Conservation (phyloP, 2,888 invertebrate species). For the Cyrtodaria siliqua region DNA sequence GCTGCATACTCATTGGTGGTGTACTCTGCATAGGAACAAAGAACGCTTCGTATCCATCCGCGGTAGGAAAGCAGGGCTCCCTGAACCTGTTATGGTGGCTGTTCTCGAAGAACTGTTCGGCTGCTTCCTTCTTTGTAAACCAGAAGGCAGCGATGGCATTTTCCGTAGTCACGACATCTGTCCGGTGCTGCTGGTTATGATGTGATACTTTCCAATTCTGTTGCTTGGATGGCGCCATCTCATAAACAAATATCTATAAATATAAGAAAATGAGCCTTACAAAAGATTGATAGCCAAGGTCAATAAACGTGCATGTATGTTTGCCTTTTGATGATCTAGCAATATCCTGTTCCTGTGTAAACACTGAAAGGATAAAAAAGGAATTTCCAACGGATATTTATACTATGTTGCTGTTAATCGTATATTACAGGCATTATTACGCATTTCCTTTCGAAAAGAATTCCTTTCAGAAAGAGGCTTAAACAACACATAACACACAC, state of each 20-base stretch:
- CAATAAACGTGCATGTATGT: no score
- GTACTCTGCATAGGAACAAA: constrained; percentile 36
- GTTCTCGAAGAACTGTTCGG: constrained; percentile 58
- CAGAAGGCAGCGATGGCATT: constrained; percentile 67
- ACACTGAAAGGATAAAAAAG: no score
- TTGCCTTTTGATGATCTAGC: no score
- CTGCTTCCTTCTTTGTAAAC: constrained; percentile 60
- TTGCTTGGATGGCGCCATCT: constrained; percentile 29
- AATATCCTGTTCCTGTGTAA: no score
- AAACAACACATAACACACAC: no score
- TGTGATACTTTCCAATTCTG: constrained; percentile 25
- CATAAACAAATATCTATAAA: constrained; percentile 43
- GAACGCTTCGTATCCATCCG: constrained; percentile 44
- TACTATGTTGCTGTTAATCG: no score
- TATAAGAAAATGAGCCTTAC: no score
- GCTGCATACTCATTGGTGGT: constrained; percentile 44
- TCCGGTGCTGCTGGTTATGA: constrained; percentile 14
- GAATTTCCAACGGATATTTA: no score
- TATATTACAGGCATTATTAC: no score
- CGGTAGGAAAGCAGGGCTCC: constrained; percentile 49
- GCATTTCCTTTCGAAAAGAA: no score
- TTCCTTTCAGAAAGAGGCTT: no score
- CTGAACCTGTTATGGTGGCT: constrained; percentile 43
- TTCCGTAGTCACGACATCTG: constrained; percentile 44
- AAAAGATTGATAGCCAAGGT: no score